Percentiles rank a stretch among this genome's conserved stretches.
Conservation (phyloP, 2,113 vertebrate genomes). For the Trichechus manatus region DNA sequence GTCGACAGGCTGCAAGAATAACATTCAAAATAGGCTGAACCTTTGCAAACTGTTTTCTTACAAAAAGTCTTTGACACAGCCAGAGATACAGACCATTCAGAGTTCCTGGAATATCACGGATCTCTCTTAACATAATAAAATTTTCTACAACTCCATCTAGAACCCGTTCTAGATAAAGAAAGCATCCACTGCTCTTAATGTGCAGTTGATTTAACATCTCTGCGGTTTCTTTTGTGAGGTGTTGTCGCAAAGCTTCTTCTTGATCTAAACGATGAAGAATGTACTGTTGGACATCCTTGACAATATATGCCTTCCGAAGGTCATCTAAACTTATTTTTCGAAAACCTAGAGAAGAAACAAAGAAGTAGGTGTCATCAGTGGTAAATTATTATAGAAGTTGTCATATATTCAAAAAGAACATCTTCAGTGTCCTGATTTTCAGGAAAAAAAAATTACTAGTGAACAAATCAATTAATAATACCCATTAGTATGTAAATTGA, state of each 20-base stretch:
- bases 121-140: constrained; percentile 98
- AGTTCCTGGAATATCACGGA: constrained; percentile 98
- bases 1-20: constrained; percentile 96
- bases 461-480: neutral
- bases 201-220: constrained; percentile 99
- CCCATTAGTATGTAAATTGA: neutral
- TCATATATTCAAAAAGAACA: neutral
- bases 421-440: neutral
- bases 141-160: constrained; percentile 98
- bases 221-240: constrained; percentile 98
- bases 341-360: constrained; percentile 91
- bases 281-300: constrained; percentile 99
- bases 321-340: constrained; percentile 99
- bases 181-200: constrained; percentile 99
- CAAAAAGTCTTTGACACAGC: constrained; percentile 99
- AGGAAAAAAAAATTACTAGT: neutral
- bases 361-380: neutral
- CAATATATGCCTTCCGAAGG: constrained; percentile 97
- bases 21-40: constrained; percentile 98
- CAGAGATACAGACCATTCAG: constrained; percentile 98
- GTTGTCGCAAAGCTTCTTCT: constrained; percentile 97
- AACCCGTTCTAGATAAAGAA: constrained; percentile 97
- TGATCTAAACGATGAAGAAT: constrained; percentile 98
- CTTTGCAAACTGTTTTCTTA: constrained; percentile 99
- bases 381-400: neutral